Evolutionary conservation across 2,113 vertebrate species (phyloP).

Genomic region (Gallinago jamesoni): DNA sequence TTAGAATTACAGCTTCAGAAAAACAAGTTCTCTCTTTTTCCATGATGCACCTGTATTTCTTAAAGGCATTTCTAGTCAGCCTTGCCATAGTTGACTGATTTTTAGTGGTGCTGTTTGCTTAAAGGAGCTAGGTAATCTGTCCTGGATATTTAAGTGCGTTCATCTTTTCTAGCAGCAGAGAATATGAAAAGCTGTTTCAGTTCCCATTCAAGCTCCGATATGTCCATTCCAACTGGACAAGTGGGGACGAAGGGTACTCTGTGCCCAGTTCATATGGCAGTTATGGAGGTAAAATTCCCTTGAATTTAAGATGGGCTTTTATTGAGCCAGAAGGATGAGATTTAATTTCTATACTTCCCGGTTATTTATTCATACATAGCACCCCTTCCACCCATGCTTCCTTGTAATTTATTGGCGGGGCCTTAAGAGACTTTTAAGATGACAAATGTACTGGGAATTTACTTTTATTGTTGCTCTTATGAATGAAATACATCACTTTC

Average conservation of each 20-base stretch:
- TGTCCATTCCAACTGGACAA: background rate
- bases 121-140: background rate
- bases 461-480: background rate
- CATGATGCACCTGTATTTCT: background rate
- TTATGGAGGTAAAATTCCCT: background rate
- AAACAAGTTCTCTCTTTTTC: background rate
- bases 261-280: background rate
- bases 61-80: background rate
- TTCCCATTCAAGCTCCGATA: background rate
- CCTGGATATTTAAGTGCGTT: background rate
- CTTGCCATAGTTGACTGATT: background rate
- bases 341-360: background rate
- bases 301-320: background rate
- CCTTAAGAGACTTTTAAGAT: background rate
- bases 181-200: background rate
- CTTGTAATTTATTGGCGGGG: background rate
- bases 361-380: background rate
- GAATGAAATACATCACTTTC: background rate
- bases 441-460: background rate
- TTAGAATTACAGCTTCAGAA: background rate
- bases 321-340: background rate
- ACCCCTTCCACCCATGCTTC: background rate
- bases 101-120: background rate
- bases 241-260: background rate
- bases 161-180: background rate